Base-by-base conservation (phyloP, 2,113 vertebrate genomes). In the Okapia johnstoni region DNA sequence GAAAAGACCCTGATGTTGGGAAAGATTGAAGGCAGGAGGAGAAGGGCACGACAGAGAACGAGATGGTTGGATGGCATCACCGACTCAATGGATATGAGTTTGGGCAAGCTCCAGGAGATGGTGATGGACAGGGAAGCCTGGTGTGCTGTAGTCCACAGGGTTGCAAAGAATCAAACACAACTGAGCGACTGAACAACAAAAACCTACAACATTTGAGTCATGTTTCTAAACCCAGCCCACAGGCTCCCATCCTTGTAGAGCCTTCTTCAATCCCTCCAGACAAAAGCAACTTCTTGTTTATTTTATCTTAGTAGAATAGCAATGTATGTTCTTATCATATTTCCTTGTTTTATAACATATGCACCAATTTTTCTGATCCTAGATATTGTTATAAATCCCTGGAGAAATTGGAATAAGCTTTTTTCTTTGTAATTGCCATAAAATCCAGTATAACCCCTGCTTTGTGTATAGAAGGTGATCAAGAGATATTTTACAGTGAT, bases 401-500 rank as follows among this genome's bases (percentile, higher is more conserved):
- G 57, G 50, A 61, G 33, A 30, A 40, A 36, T 9, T 66, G 9
- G 26, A 85, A 43, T 58, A 50, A 55, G 46, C 77, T 89, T 87
- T 93, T 77, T 58, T 21, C 43, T 93, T 79, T 92, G 14, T 92
- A 66, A 84, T 81, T 79, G 28, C 28, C 26, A 46, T 79, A 58
- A n/a, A 95, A 28, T 80, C 14, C 55, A 70, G 28, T 8, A 88
- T 57, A 46, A 43, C 28, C 30, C 23, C 66, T 70, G 28, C 79
- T 52, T 70, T 80, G 17, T 25, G 14, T 26, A 46, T 30, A 80
- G 40, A 60, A 79, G n/a, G 33, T 63, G 11, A 79, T 70, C 21
- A 57, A 30, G 50, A 89, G 36, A 66, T 57, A 94, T 77, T 84
- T 95, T 40, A 76, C 36, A 79, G 63, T 85, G 66, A 89, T 52